Base-by-base conservation (phyloP, 2,113 vertebrate genomes). In the Mus pahari region DNA sequence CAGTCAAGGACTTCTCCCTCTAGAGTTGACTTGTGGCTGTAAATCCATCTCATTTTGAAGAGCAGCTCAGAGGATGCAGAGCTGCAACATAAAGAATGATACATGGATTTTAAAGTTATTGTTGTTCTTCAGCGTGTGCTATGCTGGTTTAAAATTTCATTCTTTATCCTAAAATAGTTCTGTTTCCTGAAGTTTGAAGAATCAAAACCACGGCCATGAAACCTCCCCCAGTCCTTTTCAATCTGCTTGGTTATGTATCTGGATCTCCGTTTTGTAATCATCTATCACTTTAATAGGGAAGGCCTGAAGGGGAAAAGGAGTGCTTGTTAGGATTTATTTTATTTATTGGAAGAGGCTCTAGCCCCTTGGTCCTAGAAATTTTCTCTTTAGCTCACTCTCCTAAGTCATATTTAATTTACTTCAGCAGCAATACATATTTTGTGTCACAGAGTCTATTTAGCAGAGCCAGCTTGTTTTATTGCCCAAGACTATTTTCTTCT, bases 201-300 rank as follows among this genome's bases (percentile, higher is more conserved):
- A 88, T 95, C 60, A 96, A 83, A 97, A 91, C 92, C 71, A 95
- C 73, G 87, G 31, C 48, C 90, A 14, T 77, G 71, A 81, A 97
- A 70, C 82, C 39, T 83, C 77, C 17, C 89, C 86, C 53, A 39
- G 60, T 58, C 9, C 48, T 36, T 50, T 88, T 96, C 91, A 92
- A 84, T 89, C 88, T 92, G 39, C 82, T 95, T 48, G 48, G 71
- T 92, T 95, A 93, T 84, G 2, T 60, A 79, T 78, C 89, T 96
- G 45, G 74, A 42, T 95, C 92, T 94, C 55, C 90, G 48, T 91
- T 97, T 94, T 95, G 77, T 89, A 94, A 94, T 77, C 92, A 97
- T 97, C 92, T 95, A 95, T 97, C 95, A 97, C n/a, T 97, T 97
- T 95, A 97, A 96, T 94, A 97, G 91, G 86, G 89, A 96, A 97